phyloP scores from a whole-genome alignment of 2,797 vertebrate species.

The Gymnoscopelus braueri region DNA sequence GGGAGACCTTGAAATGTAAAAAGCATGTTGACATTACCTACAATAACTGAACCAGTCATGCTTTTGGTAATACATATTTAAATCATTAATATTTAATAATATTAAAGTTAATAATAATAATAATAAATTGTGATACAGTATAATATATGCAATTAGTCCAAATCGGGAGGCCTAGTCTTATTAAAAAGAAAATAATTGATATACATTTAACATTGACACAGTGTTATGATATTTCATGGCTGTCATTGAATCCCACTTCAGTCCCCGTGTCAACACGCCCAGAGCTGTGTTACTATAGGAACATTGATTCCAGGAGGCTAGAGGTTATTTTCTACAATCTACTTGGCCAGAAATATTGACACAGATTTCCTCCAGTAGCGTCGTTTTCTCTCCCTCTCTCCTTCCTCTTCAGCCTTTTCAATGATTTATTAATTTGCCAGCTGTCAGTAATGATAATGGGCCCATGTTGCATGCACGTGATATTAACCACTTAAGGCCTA shows the following conservation, averaged over 20 bases:
- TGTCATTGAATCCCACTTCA: conserved; percentile 11
- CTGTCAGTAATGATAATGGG: neutral
- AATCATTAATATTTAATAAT: too few relatives aligned
- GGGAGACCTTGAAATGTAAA: too few relatives aligned
- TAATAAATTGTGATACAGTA: too few relatives aligned
- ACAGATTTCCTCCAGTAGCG: neutral
- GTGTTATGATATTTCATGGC: conserved; percentile 10
- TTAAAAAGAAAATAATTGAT: too few relatives aligned
- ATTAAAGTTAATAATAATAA: too few relatives aligned
- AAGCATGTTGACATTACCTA: too few relatives aligned
- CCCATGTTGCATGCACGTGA: too few relatives aligned
- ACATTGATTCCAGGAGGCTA: conserved; percentile 20
- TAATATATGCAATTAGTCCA: too few relatives aligned
- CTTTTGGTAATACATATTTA: too few relatives aligned
- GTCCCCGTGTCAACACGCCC: conserved; percentile 5
- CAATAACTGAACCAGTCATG: too few relatives aligned
- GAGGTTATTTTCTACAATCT: conserved; percentile 14
- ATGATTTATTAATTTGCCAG: conserved; percentile 11
- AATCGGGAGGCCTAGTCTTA: too few relatives aligned
- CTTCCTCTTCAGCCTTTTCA: conserved; percentile 6
- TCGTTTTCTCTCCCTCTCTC: neutral
- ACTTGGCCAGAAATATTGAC: conserved; percentile 23
- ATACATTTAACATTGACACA: conserved; percentile 7
- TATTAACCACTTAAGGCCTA: too few relatives aligned
- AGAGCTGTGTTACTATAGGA: conserved; percentile 26